Conservation (phyloP, 1,140 invertebrate species). For the Drosophila lini region DNA sequence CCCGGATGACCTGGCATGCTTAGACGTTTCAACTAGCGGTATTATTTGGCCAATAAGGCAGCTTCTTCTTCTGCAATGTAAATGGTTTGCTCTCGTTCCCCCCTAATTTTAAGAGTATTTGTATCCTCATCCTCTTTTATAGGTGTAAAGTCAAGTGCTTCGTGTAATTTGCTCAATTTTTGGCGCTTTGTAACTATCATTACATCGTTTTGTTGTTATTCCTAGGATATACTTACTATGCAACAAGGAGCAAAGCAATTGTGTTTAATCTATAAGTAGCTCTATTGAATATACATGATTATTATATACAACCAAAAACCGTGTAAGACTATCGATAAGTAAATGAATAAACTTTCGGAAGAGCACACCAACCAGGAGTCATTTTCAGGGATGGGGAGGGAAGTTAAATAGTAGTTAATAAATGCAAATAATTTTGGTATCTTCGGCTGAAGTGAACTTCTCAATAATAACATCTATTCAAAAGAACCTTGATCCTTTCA, state of each 20-base stretch:
- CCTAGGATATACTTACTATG: conserved; percentile 32
- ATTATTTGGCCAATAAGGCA: conserved; percentile 39
- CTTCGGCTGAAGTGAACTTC: neutral
- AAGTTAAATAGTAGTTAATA: neutral
- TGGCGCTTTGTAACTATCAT: conserved; percentile 71
- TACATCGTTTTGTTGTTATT: conserved; percentile 44
- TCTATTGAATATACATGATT: conserved; percentile 62
- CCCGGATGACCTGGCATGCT: conserved; percentile 23
- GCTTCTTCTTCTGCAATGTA: conserved; percentile 52
- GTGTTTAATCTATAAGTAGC: conserved; percentile 77
- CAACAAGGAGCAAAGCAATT: conserved; percentile 70
- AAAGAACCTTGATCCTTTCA: neutral
- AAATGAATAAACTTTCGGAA: conserved; percentile 57
- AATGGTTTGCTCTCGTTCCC: conserved; percentile 63
- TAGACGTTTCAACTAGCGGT: conserved; percentile 27
- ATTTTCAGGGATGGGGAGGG: neutral
- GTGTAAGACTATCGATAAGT: conserved; percentile 65
- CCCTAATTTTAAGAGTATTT: conserved; percentile 24
- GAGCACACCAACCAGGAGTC: conserved; percentile 13
- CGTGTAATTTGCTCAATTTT: conserved; percentile 80
- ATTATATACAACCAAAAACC: conserved; percentile 47
- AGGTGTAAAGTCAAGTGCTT: conserved; percentile 69
- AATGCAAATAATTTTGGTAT: neutral
- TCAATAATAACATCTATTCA: conserved; percentile 1
- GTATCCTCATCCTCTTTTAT: conserved; percentile 26